Evolutionary conservation across 2,113 vertebrate species (phyloP).

Genomic region (Labeo rohita): DNA sequence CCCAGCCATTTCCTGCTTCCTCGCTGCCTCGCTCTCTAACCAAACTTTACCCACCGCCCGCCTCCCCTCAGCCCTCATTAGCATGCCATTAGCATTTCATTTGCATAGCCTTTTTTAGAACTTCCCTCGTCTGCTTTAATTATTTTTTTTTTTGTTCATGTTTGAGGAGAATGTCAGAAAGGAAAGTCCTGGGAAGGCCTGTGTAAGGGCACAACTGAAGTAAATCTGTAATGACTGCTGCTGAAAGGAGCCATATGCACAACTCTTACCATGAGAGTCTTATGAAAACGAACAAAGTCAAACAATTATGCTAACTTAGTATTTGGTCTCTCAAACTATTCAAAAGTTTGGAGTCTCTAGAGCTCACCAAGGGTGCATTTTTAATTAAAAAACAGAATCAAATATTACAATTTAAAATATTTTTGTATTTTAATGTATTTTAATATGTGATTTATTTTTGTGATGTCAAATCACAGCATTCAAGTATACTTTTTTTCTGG

Average conservation of each 20-base stretch:
- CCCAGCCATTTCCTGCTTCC: constrained; percentile 68
- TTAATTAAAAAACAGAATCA: neutral
- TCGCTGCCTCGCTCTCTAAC: constrained; percentile 74
- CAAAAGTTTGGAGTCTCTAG: too few relatives aligned
- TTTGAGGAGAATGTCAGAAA: constrained; percentile 31
- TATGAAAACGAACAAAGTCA: constrained; percentile 2
- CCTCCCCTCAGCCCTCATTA: constrained; percentile 77
- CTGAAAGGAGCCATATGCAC: constrained; percentile 9
- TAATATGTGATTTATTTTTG: neutral
- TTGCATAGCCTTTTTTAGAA: constrained; percentile 68
- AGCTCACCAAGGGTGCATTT: neutral
- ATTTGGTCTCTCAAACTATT: neutral
- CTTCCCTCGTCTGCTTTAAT: constrained; percentile 53
- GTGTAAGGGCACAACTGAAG: neutral
- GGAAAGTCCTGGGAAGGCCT: constrained; percentile 8
- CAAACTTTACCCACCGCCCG: constrained; percentile 75
- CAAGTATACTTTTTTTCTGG: too few relatives aligned
- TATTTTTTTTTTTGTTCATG: constrained; percentile 46
- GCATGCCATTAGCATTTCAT: constrained; percentile 82
- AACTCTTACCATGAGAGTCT: neutral
- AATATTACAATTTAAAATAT: neutral
- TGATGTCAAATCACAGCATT: neutral
- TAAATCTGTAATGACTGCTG: constrained; percentile 20
- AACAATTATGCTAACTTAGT: neutral
- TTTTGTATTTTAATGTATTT: neutral